These are phyloP conservation scores for Leptopilina boulardi DNA, from an alignment of 1,140 invertebrate genomes.

Conservation along the genomic window DNA sequence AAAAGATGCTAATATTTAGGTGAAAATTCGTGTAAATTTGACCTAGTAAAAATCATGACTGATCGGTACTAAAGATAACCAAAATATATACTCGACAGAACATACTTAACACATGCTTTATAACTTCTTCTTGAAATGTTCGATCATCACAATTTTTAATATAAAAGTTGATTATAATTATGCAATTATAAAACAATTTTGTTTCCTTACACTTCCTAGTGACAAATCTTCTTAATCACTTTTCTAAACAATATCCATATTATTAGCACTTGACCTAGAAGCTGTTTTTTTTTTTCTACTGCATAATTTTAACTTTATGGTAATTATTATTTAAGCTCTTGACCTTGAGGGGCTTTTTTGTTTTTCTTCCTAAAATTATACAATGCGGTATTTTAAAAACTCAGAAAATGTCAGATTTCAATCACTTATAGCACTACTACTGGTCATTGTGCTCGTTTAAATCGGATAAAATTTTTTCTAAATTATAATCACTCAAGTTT, in stretches of 20 bases:
- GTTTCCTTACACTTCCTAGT: too few relatives aligned
- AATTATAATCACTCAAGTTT: not conserved
- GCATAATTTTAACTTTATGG: slow-evolving; percentile 13
- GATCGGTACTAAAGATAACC: slow-evolving; percentile 2
- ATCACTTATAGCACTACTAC: not conserved
- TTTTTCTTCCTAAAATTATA: not conserved
- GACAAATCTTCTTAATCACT: not conserved
- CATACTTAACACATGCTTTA: not conserved
- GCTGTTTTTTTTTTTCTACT: not conserved
- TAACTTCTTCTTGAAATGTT: not conserved
- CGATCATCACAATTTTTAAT: not conserved
- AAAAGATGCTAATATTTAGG: not conserved
- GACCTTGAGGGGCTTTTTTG: not conserved
- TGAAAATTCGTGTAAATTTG: slow-evolving; percentile 14
- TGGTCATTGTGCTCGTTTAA: not conserved
- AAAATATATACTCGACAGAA: not conserved
- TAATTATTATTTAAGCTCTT: slow-evolving; percentile 12
- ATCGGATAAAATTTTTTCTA: not conserved
- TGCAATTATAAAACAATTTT: too few relatives aligned
- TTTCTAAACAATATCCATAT: not conserved
- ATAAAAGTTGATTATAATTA: not conserved
- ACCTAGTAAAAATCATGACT: slow-evolving; percentile 4
- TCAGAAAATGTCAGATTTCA: not conserved
- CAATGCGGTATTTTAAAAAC: not conserved
- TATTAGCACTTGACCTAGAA: not conserved